Percentiles rank a stretch among this genome's conserved stretches.
Conservation (phyloP, 2,113 vertebrate species). For the Zonotrichia leucophrys region DNA sequence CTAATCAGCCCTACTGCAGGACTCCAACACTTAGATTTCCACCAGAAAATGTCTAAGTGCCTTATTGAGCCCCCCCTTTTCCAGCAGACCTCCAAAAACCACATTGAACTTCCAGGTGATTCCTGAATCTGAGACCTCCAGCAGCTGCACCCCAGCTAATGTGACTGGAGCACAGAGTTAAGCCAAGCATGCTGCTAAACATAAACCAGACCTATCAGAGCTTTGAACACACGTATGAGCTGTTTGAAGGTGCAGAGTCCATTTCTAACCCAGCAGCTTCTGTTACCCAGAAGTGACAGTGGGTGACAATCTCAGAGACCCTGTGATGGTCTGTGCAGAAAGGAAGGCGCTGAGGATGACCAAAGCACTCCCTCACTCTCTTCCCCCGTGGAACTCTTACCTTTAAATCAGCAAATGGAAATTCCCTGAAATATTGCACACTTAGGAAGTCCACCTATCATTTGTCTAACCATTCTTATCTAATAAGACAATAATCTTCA, state of each 20-base stretch:
- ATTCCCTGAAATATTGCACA: background rate
- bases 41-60: background rate
- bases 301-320: background rate
- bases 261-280: background rate
- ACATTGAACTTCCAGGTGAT: background rate
- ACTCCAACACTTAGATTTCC: background rate
- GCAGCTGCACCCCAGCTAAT: rapidly evolving
- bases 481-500: background rate
- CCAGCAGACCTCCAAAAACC: background rate
- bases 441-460: background rate
- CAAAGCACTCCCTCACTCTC: background rate
- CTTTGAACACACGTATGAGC: rapidly evolving
- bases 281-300: background rate
- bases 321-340: background rate
- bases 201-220: background rate
- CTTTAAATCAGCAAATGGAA: background rate
- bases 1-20: background rate
- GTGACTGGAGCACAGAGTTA: background rate
- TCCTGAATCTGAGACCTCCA: background rate
- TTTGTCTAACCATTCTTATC: background rate
- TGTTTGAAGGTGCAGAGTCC: no score
- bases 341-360: background rate
- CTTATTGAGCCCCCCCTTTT: background rate
- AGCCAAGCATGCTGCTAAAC: background rate
- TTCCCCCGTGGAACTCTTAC: background rate